These are phyloP conservation scores for Andrena bicolor DNA, from an alignment of 2,888 invertebrate genomes.

Conservation along the genomic window DNA sequence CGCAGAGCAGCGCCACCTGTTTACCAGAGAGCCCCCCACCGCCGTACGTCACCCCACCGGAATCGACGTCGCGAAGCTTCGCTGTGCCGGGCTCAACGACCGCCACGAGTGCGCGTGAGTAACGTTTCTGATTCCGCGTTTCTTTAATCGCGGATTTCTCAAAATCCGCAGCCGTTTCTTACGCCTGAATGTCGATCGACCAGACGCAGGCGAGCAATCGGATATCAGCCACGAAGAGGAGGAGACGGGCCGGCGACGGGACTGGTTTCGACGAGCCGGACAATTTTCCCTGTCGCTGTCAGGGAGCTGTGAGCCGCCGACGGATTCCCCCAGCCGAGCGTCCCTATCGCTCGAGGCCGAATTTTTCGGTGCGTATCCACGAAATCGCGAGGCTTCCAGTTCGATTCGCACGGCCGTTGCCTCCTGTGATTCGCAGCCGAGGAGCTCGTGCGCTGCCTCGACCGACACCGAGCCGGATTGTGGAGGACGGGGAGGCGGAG, in stretches of 20 bases:
- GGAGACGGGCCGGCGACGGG: constrained; percentile 32
- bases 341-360: constrained; percentile 71
- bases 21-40: constrained; percentile 83
- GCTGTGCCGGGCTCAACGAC: constrained; percentile 3
- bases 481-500: constrained; percentile 8
- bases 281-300: constrained; percentile 68
- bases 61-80: constrained; percentile 71
- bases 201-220: no score
- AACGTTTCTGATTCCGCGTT: no score
- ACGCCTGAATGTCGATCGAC: background rate
- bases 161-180: no score
- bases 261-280: constrained; percentile 67
- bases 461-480: constrained; percentile 69
- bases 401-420: constrained; percentile 40
- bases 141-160: no score
- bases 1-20: background rate
- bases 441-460: constrained; percentile 77
- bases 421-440: constrained; percentile 76
- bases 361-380: constrained; percentile 79
- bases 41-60: constrained; percentile 82
- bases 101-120: constrained; percentile 4
- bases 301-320: constrained; percentile 8
- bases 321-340: background rate
- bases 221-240: background rate
- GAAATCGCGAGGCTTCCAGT: constrained; percentile 50